Evolutionary conservation across 1,140 invertebrate species (phyloP).

Genomic region (Latrodectus geometricus): DNA sequence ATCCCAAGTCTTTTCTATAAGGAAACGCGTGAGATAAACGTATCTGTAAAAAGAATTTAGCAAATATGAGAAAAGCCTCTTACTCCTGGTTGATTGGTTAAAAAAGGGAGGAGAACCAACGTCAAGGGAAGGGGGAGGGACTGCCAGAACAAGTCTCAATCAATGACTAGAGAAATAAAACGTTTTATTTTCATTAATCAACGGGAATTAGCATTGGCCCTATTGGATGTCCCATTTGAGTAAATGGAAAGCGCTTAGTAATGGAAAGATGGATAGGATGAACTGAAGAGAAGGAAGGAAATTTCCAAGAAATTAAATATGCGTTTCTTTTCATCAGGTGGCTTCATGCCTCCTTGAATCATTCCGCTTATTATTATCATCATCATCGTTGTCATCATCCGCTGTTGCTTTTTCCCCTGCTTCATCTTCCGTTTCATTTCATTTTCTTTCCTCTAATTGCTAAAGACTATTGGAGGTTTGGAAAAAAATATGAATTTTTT

Average conservation of each 20-base stretch:
- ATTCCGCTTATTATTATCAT: constrained; percentile 36
- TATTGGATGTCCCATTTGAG: constrained; percentile 29
- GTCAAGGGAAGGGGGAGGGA: neutral
- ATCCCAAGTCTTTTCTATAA: constrained; percentile 45
- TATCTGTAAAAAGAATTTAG: constrained; percentile 58
- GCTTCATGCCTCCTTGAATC: constrained; percentile 14
- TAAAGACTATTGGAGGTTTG: neutral
- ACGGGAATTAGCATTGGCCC: constrained; percentile 56
- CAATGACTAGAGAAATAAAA: constrained; percentile 50
- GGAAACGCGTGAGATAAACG: constrained; percentile 44
- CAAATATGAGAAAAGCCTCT: constrained; percentile 54
- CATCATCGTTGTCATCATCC: constrained; percentile 7
- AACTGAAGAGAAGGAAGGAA: neutral
- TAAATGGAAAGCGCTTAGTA: constrained; percentile 31
- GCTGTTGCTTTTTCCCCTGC: constrained; percentile 4
- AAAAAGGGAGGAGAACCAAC: constrained; percentile 1
- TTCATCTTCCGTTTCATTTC: constrained; percentile 25
- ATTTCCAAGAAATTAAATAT: constrained; percentile 58
- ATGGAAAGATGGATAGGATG: neutral
- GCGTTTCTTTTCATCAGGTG: constrained; percentile 22
- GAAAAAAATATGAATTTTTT: constrained; percentile 8
- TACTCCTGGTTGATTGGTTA: constrained; percentile 51
- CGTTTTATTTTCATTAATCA: constrained; percentile 58
- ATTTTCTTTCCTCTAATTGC: constrained; percentile 28
- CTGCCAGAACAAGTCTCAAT: constrained; percentile 35